These are phyloP conservation scores for Aepyceros melampus DNA, from an alignment of 2,113 vertebrate genomes.

Conservation along the genomic window DNA sequence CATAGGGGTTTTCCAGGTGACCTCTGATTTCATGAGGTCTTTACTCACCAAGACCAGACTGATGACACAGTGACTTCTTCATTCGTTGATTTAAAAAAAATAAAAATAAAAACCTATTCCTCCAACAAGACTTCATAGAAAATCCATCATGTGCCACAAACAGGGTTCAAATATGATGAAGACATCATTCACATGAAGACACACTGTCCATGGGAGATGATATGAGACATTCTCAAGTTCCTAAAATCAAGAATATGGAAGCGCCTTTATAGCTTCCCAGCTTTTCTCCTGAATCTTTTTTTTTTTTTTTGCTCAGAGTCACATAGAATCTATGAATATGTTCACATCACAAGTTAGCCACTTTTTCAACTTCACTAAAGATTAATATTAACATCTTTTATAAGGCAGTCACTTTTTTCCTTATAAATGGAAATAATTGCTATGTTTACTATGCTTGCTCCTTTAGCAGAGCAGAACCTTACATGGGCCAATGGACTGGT, in stretches of 20 bases:
- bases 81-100: too few species aligned
- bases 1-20: not conserved
- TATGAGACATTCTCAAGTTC: not conserved
- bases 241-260: not conserved
- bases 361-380: not conserved
- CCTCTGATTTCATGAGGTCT: not conserved
- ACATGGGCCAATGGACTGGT: not conserved
- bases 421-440: not conserved
- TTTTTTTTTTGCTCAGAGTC: not conserved
- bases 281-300: not conserved
- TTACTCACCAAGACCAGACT: not conserved
- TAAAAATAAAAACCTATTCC: not conserved
- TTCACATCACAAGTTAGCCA: not conserved
- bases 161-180: not conserved
- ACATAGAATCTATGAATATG: conserved; percentile 13
- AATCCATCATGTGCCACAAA: not conserved
- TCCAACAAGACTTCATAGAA: not conserved
- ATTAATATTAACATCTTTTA: not conserved
- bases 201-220: not conserved
- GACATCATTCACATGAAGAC: not conserved
- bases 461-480: not conserved
- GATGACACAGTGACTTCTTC: not conserved
- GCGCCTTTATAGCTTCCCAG: not conserved
- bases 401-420: not conserved
- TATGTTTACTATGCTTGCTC: not conserved